phyloP scores from a whole-genome alignment of 2,113 vertebrate genomes.

The Myiagra hebetior region DNA sequence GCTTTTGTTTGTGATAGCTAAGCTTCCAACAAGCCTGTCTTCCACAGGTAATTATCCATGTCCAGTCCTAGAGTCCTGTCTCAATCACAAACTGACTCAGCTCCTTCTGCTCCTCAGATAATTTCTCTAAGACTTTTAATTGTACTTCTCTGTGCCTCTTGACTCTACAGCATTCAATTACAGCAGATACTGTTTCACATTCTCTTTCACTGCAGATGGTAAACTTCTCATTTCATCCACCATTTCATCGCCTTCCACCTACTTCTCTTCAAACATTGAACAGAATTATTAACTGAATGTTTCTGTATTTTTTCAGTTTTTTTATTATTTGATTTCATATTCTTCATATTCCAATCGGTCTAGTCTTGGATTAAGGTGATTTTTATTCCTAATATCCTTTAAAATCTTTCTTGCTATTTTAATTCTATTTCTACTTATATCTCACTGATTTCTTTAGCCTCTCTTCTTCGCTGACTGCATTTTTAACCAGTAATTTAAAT shows the following conservation, averaged over 20 bases:
- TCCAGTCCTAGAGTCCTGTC: not conserved
- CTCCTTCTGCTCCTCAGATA: not conserved
- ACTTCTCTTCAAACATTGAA: constrained; percentile 7
- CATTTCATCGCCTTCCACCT: not conserved
- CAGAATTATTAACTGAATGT: not conserved
- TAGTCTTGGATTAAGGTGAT: not conserved
- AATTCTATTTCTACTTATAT: not conserved
- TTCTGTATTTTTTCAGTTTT: not conserved
- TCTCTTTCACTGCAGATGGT: not conserved
- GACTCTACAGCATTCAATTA: constrained; percentile 4
- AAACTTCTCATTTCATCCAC: constrained; percentile 14
- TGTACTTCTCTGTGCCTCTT: not conserved
- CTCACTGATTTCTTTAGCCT: not conserved
- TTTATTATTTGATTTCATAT: not conserved
- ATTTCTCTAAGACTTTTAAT: constrained; percentile 1
- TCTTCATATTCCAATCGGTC: not conserved
- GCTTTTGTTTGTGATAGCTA: not conserved
- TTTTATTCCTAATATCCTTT: not conserved
- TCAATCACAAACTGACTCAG: not conserved
- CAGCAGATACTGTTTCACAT: not conserved
- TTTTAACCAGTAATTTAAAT: constrained; percentile 36
- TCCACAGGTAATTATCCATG: not conserved
- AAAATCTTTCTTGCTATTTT: not conserved
- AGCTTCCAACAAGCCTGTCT: not conserved
- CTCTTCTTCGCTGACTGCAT: not conserved